phyloP scores from a whole-genome alignment of 2,797 vertebrate species.

The Potorous gilbertii region DNA sequence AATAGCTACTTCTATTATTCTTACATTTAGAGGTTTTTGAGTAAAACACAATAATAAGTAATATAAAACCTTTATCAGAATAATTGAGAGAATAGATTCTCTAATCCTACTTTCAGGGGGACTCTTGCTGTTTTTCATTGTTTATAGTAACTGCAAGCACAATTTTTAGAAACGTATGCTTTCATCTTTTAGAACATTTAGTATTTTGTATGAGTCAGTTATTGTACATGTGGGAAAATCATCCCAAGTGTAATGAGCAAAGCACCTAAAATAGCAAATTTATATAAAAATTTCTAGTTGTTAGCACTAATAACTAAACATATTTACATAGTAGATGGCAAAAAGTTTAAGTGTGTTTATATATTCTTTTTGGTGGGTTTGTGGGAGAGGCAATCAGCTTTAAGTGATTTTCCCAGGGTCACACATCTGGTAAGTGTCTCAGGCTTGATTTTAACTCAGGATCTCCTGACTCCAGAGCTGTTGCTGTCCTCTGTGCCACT shows the following conservation, averaged over 20 bases:
- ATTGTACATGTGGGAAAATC: neutral
- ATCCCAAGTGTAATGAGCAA: neutral
- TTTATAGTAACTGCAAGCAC: neutral
- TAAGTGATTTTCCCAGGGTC: too few species aligned
- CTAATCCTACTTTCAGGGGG: neutral
- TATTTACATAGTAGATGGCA: neutral
- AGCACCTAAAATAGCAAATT: neutral
- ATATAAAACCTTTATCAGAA: neutral
- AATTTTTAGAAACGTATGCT: neutral
- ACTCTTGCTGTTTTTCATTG: neutral
- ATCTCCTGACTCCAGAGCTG: neutral
- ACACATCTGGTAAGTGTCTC: too few species aligned
- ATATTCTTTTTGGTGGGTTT: neutral
- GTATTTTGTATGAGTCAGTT: neutral
- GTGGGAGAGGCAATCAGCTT: neutral
- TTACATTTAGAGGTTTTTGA: neutral
- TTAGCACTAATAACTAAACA: neutral
- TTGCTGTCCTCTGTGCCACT: neutral
- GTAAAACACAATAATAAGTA: neutral
- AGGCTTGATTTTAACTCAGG: neutral
- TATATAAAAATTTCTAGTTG: neutral
- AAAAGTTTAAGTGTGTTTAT: neutral
- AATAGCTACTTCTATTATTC: neutral
- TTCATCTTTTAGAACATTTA: neutral
- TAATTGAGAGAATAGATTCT: neutral